phyloP scores from a whole-genome alignment of 2,113 vertebrate species.

The Harpagus bidentatus region DNA sequence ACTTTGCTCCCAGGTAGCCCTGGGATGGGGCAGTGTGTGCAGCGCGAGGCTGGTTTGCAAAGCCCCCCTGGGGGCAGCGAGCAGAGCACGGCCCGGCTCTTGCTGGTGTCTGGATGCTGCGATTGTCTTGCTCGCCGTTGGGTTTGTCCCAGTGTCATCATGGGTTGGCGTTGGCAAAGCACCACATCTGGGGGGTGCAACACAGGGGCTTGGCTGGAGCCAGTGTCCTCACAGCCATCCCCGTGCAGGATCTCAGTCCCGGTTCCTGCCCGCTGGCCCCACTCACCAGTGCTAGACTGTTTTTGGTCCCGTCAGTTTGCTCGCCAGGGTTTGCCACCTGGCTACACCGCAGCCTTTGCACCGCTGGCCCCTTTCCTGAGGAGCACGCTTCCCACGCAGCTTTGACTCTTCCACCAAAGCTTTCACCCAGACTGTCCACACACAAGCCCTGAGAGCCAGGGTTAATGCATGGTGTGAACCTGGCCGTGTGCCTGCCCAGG shows the following conservation, averaged over 20 bases:
- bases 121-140: background rate
- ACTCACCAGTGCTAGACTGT: background rate
- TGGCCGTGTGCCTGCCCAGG: constrained; percentile 30
- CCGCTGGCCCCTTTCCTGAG: background rate
- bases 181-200: background rate
- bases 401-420: constrained; percentile 25
- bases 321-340: background rate
- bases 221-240: background rate
- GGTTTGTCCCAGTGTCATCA: background rate
- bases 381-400: constrained; percentile 1
- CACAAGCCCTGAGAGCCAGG: constrained; percentile 18
- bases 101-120: background rate
- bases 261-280: background rate
- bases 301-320: background rate
- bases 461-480: background rate
- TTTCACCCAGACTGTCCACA: constrained; percentile 34
- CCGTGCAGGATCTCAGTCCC: fast-evolving
- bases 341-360: background rate
- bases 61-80: background rate
- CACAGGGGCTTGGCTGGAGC: background rate
- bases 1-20: background rate
- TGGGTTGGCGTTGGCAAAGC: background rate
- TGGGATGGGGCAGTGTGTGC: background rate
- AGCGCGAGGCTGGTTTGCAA: background rate
- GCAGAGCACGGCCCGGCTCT: background rate